Evolutionary conservation across 37 sponge, comb jelly and placozoan genomes (phyloP).

Genomic region (Cladorhizidae sp.): DNA sequence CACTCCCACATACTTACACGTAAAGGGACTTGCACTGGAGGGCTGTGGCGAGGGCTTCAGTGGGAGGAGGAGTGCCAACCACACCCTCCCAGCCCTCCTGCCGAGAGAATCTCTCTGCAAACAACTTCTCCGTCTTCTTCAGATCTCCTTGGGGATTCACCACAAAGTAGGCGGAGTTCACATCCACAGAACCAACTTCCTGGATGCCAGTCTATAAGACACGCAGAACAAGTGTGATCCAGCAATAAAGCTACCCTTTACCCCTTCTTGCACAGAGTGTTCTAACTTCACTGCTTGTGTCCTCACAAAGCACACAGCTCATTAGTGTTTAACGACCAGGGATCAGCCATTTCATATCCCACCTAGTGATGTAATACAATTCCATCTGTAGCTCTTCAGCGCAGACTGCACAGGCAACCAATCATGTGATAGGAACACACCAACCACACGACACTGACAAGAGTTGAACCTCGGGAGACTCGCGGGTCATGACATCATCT

Average conservation of each 20-base stretch:
- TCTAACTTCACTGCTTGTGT: background rate
- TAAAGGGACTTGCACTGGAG: conserved; percentile 59
- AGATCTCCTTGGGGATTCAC: conserved; percentile 79
- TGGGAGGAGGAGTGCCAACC: conserved; percentile 42
- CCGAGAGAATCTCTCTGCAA: conserved; percentile 53
- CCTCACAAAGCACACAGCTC: background rate
- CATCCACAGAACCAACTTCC: conserved; percentile 4
- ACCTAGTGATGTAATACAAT: too few species aligned
- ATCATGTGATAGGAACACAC: too few species aligned
- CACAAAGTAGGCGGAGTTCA: conserved; percentile 55
- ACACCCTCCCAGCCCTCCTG: conserved; percentile 72
- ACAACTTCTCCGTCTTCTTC: conserved; percentile 61
- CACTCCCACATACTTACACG: conserved; percentile 56
- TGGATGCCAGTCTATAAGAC: background rate
- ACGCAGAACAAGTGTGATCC: background rate
- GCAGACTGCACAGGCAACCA: too few species aligned
- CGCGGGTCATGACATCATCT: too few species aligned
- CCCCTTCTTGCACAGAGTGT: too few species aligned
- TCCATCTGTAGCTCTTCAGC: too few species aligned
- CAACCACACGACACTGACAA: too few species aligned
- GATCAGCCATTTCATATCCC: too few species aligned
- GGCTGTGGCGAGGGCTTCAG: conserved; percentile 28
- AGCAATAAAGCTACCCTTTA: too few species aligned
- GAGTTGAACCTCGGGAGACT: too few species aligned
- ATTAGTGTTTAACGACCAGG: too few species aligned